phyloP scores from a whole-genome alignment of 2,888 invertebrate genomes.

The Vesta saturnalis region DNA sequence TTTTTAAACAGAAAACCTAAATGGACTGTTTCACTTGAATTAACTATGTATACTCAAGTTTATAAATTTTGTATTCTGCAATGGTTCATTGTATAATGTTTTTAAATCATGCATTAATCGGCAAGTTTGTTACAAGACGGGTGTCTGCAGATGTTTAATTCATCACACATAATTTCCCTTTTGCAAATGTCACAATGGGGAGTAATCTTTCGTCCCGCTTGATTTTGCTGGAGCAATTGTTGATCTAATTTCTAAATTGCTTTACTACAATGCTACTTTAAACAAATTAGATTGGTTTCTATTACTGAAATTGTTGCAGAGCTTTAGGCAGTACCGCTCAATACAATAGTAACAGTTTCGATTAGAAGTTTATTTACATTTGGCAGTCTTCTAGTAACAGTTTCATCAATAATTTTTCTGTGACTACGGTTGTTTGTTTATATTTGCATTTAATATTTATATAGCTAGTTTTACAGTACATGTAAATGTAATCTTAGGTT shows the following conservation, averaged over 20 bases:
- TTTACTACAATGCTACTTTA: neutral
- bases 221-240: slow-evolving; percentile 9
- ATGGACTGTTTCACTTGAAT: no score
- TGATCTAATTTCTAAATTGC: slow-evolving; percentile 22
- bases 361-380: no score
- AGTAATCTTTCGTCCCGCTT: neutral
- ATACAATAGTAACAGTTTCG: no score
- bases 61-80: no score
- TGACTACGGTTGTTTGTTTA: no score
- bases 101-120: neutral
- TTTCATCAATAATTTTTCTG: no score
- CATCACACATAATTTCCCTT: slow-evolving; percentile 24
- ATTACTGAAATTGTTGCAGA: neutral
- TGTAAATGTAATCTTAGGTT: no score
- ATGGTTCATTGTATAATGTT: no score
- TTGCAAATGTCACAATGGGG: slow-evolving; percentile 14
- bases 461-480: no score
- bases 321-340: neutral
- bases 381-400: no score
- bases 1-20: no score
- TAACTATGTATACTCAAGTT: neutral
- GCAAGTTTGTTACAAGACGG: neutral
- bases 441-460: no score
- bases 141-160: slow-evolving; percentile 20
- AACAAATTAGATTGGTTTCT: neutral